phyloP scores from a whole-genome alignment of 1,140 invertebrate species.

The Pinna nobilis region DNA sequence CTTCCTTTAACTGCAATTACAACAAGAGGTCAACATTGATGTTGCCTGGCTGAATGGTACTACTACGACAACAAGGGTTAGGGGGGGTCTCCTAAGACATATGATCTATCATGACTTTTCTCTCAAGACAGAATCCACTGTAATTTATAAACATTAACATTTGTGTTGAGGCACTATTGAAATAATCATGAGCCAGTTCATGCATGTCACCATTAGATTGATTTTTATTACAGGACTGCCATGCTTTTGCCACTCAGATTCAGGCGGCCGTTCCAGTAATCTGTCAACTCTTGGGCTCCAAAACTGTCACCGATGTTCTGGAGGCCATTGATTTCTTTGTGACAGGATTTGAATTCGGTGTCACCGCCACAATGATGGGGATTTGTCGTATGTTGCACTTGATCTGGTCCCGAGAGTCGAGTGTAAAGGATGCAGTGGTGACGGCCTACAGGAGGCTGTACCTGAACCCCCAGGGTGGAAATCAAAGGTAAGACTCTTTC shows the following conservation, averaged over 20 bases:
- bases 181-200: no score
- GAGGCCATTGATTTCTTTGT: slow-evolving; percentile 92
- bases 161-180: no score
- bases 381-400: slow-evolving; percentile 86
- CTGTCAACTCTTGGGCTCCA: slow-evolving; percentile 84
- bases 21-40: no score
- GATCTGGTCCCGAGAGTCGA: slow-evolving; percentile 82
- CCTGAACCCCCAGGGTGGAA: slow-evolving; percentile 71
- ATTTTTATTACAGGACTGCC: slow-evolving; percentile 79
- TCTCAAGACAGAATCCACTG: no score
- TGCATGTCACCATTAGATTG: slow-evolving; percentile 6
- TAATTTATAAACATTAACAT: no score
- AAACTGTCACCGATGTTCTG: slow-evolving; percentile 84
- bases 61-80: no score
- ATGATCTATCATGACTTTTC: no score
- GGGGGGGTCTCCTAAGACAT: no score
- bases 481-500: slow-evolving; percentile 63
- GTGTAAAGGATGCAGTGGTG: slow-evolving; percentile 80
- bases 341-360: slow-evolving; percentile 83
- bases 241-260: slow-evolving; percentile 81
- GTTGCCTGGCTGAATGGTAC: no score
- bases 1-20: no score
- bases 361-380: slow-evolving; percentile 82
- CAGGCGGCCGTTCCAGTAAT: slow-evolving; percentile 83
- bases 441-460: slow-evolving; percentile 82